These are phyloP conservation scores for Cassiopea xamachana DNA, from an alignment of 30 jellyfish, hydroid and myxozoan genomes.

Conservation along the genomic window DNA sequence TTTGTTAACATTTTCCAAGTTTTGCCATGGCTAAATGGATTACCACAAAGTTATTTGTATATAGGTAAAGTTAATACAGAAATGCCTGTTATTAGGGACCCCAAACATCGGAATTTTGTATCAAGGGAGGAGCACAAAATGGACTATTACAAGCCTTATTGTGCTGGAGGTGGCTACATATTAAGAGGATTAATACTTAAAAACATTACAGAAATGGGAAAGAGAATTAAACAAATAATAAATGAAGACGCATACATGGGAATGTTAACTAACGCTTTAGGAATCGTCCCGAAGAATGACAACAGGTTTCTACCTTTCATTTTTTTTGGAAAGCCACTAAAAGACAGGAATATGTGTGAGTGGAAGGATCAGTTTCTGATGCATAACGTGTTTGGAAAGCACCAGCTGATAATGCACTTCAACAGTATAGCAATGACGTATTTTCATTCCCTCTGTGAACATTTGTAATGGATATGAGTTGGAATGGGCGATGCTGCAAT, in stretches of 20 bases:
- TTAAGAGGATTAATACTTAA: slow-evolving; percentile 69
- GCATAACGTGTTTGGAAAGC: slow-evolving; percentile 84
- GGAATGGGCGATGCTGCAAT: no score
- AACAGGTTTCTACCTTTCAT: slow-evolving; percentile 95
- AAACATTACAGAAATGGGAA: slow-evolving; percentile 75
- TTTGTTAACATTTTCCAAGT: slow-evolving; percentile 73
- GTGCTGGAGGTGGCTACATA: slow-evolving; percentile 98
- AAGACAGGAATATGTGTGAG: slow-evolving; percentile 82
- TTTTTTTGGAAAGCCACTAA: slow-evolving; percentile 72
- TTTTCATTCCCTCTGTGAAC: slow-evolving; percentile 77
- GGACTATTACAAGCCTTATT: slow-evolving; percentile 79
- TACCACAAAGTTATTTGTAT: slow-evolving; percentile 64
- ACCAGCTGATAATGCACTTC: slow-evolving; percentile 92
- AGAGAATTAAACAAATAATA: slow-evolving; percentile 79
- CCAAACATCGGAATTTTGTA: slow-evolving; percentile 93
- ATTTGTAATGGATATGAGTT: neutral
- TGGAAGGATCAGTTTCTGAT: slow-evolving; percentile 86
- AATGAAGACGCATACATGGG: slow-evolving; percentile 99
- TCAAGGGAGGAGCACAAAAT: slow-evolving; percentile 80
- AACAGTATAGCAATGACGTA: slow-evolving; percentile 77
- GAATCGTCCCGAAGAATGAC: slow-evolving; percentile 77
- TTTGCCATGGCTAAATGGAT: slow-evolving; percentile 78
- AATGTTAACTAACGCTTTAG: slow-evolving; percentile 84
- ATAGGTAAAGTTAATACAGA: slow-evolving; percentile 82
- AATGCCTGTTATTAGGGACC: slow-evolving; percentile 97